A percentile compares a stretch with the other conserved stretches of the same genome.
phyloP scores from a whole-genome alignment of 1,140 invertebrate species.

The Semibalanus balanoides region DNA sequence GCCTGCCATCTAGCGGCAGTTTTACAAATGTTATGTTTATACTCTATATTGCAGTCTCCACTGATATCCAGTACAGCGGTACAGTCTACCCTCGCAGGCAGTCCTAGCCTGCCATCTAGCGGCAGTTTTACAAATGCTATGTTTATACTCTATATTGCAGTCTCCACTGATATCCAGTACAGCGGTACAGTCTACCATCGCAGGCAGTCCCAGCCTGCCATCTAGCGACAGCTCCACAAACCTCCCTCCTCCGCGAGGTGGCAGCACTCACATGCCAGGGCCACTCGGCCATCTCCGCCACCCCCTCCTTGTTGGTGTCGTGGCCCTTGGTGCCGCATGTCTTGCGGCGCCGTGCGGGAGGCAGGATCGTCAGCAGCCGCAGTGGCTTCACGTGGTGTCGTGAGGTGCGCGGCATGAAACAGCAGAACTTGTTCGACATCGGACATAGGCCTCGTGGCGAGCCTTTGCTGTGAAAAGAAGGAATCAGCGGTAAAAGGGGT shows the following conservation, averaged over 20 bases:
- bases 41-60: too few relatives aligned
- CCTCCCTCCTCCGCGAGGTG: not conserved
- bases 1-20: too few relatives aligned
- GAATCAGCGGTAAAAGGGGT: too few relatives aligned
- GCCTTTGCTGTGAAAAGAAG: conserved; percentile 26
- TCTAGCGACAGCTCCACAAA: not conserved
- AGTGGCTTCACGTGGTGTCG: conserved; percentile 22
- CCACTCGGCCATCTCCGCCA: conserved; percentile 33
- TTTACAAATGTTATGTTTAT: too few relatives aligned
- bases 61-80: too few relatives aligned
- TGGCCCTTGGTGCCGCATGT: conserved; percentile 28
- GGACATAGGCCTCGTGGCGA: conserved; percentile 32
- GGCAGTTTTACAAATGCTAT: too few relatives aligned
- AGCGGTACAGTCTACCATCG: too few relatives aligned
- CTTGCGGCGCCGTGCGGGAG: conserved; percentile 16
- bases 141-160: too few relatives aligned
- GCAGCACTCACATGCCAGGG: conserved; percentile 34
- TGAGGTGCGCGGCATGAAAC: conserved; percentile 26
- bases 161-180: too few relatives aligned
- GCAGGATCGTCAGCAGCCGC: conserved; percentile 25
- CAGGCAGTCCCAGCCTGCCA: not conserved
- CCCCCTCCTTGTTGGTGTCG: conserved; percentile 25
- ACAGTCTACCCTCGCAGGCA: too few relatives aligned
- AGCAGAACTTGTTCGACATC: conserved; percentile 32
- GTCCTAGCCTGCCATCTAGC: too few relatives aligned